Conservation (phyloP, 2,888 invertebrate genomes). For the Ischnura elegans region DNA sequence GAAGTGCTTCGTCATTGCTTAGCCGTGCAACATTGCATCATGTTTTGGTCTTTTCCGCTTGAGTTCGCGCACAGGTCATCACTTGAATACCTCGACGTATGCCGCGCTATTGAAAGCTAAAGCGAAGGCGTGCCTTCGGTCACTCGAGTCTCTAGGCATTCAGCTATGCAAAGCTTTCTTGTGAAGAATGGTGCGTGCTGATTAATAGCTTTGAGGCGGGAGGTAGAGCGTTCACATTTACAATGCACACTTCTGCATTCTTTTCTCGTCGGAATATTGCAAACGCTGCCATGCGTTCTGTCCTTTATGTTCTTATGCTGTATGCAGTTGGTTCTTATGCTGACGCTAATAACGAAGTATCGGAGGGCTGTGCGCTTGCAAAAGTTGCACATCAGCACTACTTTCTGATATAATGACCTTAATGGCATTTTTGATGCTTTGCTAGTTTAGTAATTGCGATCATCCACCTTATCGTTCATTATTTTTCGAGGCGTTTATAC, state of each 20-base stretch:
- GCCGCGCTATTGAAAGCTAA: neutral
- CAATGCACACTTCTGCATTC: neutral
- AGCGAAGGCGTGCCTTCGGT: neutral
- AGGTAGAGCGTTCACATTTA: neutral
- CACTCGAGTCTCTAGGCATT: neutral
- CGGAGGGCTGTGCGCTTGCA: too few relatives aligned
- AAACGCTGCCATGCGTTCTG: neutral
- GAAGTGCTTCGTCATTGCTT: neutral
- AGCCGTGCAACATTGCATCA: neutral
- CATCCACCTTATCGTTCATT: too few relatives aligned
- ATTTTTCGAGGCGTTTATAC: too few relatives aligned
- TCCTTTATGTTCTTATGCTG: neutral
- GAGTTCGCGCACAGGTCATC: constrained; percentile 2
- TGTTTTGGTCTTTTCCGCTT: constrained; percentile 21
- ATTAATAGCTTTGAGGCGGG: neutral
- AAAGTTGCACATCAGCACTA: too few relatives aligned
- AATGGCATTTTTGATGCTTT: too few relatives aligned
- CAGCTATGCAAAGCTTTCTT: neutral
- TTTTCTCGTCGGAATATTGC: neutral
- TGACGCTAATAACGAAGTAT: neutral
- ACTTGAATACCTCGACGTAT: neutral
- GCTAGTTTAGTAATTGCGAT: too few relatives aligned
- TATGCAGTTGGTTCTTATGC: neutral
- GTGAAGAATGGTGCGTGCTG: neutral
- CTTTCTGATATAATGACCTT: too few relatives aligned